Base-by-base conservation (phyloP, 2,113 vertebrate genomes). In the Pseudonaja textilis region DNA sequence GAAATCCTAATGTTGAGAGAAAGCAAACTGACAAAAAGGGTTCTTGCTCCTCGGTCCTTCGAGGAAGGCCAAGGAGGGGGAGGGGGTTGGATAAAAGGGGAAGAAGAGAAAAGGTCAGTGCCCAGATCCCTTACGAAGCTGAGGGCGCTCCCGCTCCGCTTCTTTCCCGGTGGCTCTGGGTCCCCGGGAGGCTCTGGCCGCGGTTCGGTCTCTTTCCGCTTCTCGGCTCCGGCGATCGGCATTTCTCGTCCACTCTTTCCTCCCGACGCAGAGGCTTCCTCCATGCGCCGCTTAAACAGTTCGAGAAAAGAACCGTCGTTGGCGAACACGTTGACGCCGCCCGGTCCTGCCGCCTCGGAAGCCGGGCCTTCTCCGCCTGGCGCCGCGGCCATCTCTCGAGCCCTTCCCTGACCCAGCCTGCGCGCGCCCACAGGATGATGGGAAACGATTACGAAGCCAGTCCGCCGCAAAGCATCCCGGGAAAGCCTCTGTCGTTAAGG, bases 261-360 rank as follows among this genome's bases (percentile, higher is more conserved):
- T 85, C 89, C 47, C 94, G 96, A 89, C 93, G 96, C 95, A 92
- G 95, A 94, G 95, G 95, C 93, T 95, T 96, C 97, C 92, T 97
- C 97, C 98, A 98, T 99, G 97, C 98, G 99, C 97, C 99, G 98
- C 97, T 97, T 99, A 97, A 99, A 99, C 93, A 99, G 98, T 97
- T 99, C 99, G 98, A 99, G 97, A 97, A 99, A 99, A 97, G 99
- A 99, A 95, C 99, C 99, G 93, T 99, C 99, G 97, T 99, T 99
- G 55, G 99, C 99, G 97, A 99, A 99, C 34, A 95, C 98, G 96
- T 99, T 99, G n/a, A 98, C 96, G 26, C 97, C 97, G 54, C 96
- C 95, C 42, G 96, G 95, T 91, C 5, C 95, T 93, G 88, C 93
- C 95, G 87, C 95, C 94, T 90, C 50, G 91, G 93, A 25, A 93